Evolutionary conservation across 2,113 vertebrate species (phyloP).

Genomic region (Vicugna pacos): DNA sequence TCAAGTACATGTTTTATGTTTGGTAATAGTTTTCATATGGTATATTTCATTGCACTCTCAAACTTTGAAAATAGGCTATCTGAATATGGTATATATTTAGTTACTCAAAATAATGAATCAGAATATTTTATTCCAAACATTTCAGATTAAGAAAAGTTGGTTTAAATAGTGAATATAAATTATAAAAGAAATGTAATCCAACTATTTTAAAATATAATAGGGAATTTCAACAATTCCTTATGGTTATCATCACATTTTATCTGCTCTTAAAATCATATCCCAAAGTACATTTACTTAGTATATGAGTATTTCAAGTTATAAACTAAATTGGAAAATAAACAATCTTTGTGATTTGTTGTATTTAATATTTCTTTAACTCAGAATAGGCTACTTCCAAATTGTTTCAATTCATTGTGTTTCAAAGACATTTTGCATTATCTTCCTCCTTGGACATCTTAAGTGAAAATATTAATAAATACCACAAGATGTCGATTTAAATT

Average conservation of each 20-base stretch:
- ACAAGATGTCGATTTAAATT: constrained; percentile 11
- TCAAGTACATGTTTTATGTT: not conserved
- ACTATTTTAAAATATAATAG: not conserved
- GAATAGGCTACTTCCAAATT: not conserved
- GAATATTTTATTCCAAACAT: not conserved
- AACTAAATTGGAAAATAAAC: not conserved
- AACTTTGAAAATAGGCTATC: constrained; percentile 12
- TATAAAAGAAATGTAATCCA: not conserved
- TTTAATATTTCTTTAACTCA: constrained; percentile 24
- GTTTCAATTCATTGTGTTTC: constrained; percentile 2
- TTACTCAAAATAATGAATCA: constrained; percentile 23
- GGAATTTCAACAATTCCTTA: not conserved
- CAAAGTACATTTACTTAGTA: constrained; percentile 41
- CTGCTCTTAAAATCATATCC: constrained; percentile 23
- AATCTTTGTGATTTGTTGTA: not conserved
- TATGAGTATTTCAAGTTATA: constrained; percentile 18
- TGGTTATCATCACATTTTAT: constrained; percentile 11
- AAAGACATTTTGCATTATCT: constrained; percentile 36
- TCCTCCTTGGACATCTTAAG: not conserved
- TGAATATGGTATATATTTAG: not conserved
- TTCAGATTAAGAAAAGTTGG: constrained; percentile 2
- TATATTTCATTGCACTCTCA: not conserved
- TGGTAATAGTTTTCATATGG: not conserved
- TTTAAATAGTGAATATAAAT: constrained; percentile 1
- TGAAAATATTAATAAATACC: not conserved